Base-by-base conservation (phyloP, 2,888 invertebrate species). In the Pegoplata infirma region DNA sequence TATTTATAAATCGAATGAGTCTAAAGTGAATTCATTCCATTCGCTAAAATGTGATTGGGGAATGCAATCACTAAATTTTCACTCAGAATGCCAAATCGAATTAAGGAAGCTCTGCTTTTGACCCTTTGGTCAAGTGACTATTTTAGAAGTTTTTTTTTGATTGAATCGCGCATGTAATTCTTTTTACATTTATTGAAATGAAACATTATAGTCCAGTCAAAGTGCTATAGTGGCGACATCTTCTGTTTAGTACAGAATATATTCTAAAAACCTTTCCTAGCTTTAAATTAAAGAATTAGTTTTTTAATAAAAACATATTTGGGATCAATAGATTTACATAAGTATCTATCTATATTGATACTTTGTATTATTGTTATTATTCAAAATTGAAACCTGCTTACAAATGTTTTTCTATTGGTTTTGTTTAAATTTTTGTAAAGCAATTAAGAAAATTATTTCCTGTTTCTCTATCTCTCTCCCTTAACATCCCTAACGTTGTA, bases 311-410 rank as follows among this genome's bases (percentile, higher is more conserved):
- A 21, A 55, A 10, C 10, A 67, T 23, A 2, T 66, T 32, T 25
- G 23, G 23, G 16, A 40, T 47, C 21, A 10, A 16, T n/a, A n/a
- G n/a, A n/a, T n/a, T n/a, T n/a, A n/a, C n/a, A n/a, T n/a, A n/a
- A n/a, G n/a, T n/a, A n/a, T n/a, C n/a, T n/a, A n/a, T 36, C n/a
- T 51, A 28, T 25, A 36, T 49, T 17, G 47, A 8, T 46, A 10
- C 12, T n/a, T 17, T 28, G 21, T 61, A 44, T 44, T 10, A 17
- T 40, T n/a, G 17, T 12, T 19, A 32, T 46, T 40, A 8, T 16
- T 51, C n/a, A 44, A 64, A 59, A 14, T 46, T 78, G 73, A 78
- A 78, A 78, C 74, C 78, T 25, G 74, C 56, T 68, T 68, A 66
- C 61, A 58, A 69, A 51, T 28, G 36, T 55, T 19, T 17, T 28